Conservation (phyloP, 2,113 vertebrate genomes). For the Cinclus cinclus region DNA sequence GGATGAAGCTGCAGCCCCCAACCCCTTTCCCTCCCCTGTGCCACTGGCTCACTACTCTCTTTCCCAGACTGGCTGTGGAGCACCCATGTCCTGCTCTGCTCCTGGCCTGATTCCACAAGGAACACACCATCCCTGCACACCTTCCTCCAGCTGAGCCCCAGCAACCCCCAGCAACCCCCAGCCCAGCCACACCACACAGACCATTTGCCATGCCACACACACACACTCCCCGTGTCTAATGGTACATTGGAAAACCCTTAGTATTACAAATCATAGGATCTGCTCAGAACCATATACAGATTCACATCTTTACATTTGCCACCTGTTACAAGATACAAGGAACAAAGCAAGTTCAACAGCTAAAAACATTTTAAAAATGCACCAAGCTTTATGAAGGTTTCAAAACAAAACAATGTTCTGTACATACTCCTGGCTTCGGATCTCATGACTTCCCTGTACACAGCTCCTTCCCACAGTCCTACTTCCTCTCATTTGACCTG, state of each 20-base stretch:
- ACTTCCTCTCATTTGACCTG: slow-evolving; percentile 91
- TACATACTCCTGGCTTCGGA: slow-evolving; percentile 78
- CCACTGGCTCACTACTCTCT: not conserved
- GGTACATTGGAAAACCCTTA: slow-evolving; percentile 75
- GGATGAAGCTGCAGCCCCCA: not conserved
- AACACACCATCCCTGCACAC: not conserved
- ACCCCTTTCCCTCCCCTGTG: not conserved
- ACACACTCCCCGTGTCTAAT: slow-evolving; percentile 48
- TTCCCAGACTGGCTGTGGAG: not conserved
- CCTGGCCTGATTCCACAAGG: not conserved
- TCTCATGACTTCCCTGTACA: slow-evolving; percentile 81
- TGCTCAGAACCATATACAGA: slow-evolving; percentile 79
- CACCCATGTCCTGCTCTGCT: not conserved
- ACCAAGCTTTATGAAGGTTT: slow-evolving; percentile 80
- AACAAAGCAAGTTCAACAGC: slow-evolving; percentile 75
- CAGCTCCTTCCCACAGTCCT: slow-evolving; percentile 73
- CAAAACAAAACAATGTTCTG: slow-evolving; percentile 83
- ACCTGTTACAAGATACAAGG: slow-evolving; percentile 80
- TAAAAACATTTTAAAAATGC: slow-evolving; percentile 84
- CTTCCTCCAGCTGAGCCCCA: not conserved
- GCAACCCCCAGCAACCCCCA: not conserved
- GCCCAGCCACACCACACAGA: not conserved
- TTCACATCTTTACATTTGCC: slow-evolving; percentile 77
- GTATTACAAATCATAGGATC: slow-evolving; percentile 73
- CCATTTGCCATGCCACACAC: not conserved